A percentile compares a stretch with the other conserved stretches of the same genome.
phyloP scores from a whole-genome alignment of 2,888 invertebrate genomes.

The Zootermopsis nevadensis region DNA sequence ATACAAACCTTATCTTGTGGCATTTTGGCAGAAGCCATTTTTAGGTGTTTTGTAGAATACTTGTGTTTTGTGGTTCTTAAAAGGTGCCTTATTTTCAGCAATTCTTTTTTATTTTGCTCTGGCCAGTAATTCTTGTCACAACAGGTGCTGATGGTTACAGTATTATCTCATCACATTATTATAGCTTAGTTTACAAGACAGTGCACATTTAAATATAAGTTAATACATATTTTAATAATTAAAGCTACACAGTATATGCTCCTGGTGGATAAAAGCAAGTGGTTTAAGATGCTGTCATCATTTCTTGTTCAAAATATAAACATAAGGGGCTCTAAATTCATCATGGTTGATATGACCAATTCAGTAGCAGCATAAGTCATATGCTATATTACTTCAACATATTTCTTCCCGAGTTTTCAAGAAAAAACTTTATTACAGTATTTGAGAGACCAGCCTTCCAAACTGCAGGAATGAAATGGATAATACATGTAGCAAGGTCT shows the following conservation, averaged over 20 bases:
- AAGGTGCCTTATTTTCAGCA: background rate
- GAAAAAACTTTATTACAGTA: background rate
- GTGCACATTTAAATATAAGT: background rate
- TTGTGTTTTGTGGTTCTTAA: no score
- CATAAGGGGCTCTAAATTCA: background rate
- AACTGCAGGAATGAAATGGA: background rate
- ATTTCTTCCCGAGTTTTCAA: background rate
- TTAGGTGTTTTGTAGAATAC: no score
- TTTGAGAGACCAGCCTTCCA: background rate
- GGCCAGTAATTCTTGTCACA: background rate
- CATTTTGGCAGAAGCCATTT: no score
- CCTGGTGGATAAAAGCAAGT: no score
- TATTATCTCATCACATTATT: background rate
- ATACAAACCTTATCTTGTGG: no score
- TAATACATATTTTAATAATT: background rate
- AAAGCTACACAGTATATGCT: no score
- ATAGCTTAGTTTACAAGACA: background rate
- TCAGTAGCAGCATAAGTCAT: slow-evolving; percentile 12
- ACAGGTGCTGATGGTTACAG: background rate
- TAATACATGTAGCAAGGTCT: background rate
- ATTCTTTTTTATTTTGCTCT: background rate
- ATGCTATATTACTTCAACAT: background rate
- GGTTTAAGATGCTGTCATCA: background rate
- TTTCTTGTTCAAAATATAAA: background rate
- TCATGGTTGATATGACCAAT: slow-evolving; percentile 11